Conservation (phyloP, 37 sponge, comb jelly and placozoan species). For the Geodia barretti region DNA sequence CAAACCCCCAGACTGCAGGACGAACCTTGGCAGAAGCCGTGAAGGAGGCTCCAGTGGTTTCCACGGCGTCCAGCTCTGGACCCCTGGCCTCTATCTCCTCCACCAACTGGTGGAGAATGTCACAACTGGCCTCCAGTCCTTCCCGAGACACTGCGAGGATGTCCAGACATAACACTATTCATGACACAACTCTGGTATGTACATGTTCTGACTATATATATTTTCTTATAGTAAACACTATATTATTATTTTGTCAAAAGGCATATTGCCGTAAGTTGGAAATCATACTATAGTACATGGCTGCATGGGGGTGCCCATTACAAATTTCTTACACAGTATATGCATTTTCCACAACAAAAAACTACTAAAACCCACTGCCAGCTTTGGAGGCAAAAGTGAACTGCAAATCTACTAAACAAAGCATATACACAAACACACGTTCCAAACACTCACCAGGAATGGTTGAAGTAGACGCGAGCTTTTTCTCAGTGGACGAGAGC, state of each 20-base stretch:
- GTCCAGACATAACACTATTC: not conserved
- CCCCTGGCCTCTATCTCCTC: conserved; percentile 46
- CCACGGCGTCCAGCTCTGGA: conserved; percentile 31
- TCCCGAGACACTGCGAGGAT: not conserved
- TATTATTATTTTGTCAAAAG: not conserved
- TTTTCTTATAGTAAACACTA: not conserved
- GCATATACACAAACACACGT: conserved; percentile 14
- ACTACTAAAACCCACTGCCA: no score
- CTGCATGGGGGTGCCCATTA: no score
- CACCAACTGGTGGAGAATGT: conserved; percentile 2
- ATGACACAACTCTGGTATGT: not conserved
- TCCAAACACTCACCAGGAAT: conserved; percentile 17
- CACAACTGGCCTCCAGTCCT: no score
- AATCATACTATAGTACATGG: no score
- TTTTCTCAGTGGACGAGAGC: conserved; percentile 40
- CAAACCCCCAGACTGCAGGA: no score
- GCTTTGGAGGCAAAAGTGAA: no score
- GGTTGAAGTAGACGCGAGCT: not conserved
- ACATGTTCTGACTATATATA: not conserved
- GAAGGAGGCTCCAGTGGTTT: conserved; percentile 33
- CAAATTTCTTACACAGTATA: no score
- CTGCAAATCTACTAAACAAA: no score
- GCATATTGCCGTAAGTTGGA: not conserved
- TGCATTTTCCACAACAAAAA: no score
- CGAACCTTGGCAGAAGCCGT: conserved; percentile 47